Percentiles rank a stretch among this genome's conserved stretches.
These are phyloP conservation scores for Myocastor coypus DNA, from an alignment of 2,113 vertebrate species.

Conservation along the genomic window DNA sequence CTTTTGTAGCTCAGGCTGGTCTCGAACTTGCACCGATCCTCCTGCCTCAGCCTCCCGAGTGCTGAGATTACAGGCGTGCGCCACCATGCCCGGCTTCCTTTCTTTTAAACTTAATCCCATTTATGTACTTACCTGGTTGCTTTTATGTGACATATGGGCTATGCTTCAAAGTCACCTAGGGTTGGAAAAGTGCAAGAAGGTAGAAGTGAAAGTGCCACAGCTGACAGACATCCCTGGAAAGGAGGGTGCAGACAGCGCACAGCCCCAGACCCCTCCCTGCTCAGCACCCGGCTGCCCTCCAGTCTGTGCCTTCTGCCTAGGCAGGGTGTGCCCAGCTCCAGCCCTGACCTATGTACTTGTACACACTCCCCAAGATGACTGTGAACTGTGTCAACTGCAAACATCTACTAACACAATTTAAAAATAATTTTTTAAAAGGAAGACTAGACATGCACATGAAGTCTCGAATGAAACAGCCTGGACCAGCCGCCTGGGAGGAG, in stretches of 20 bases:
- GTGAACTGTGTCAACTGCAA: not conserved
- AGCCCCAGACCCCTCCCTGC: not conserved
- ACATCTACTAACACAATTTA: not conserved
- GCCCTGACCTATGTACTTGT: not conserved
- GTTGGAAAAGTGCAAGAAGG: not conserved
- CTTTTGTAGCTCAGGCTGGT: too few relatives aligned
- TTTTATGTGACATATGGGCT: not conserved
- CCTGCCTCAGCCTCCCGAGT: too few relatives aligned
- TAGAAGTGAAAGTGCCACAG: not conserved
- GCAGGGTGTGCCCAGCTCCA: too few relatives aligned
- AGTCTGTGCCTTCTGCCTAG: not conserved
- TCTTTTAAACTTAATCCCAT: too few relatives aligned
- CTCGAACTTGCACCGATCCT: too few relatives aligned
- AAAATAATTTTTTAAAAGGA: not conserved
- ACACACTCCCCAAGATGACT: not conserved
- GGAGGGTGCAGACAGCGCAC: not conserved
- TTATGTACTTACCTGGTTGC: not conserved
- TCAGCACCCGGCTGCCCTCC: not conserved
- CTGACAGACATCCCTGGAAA: not conserved
- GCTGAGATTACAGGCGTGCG: too few relatives aligned
- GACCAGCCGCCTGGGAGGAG: not conserved
- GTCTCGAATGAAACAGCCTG: not conserved
- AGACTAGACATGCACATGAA: not conserved
- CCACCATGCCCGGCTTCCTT: too few relatives aligned
- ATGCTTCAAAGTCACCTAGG: not conserved